These are phyloP conservation scores for Corvus cornix DNA, from an alignment of 2,113 vertebrate species.

Conservation along the genomic window DNA sequence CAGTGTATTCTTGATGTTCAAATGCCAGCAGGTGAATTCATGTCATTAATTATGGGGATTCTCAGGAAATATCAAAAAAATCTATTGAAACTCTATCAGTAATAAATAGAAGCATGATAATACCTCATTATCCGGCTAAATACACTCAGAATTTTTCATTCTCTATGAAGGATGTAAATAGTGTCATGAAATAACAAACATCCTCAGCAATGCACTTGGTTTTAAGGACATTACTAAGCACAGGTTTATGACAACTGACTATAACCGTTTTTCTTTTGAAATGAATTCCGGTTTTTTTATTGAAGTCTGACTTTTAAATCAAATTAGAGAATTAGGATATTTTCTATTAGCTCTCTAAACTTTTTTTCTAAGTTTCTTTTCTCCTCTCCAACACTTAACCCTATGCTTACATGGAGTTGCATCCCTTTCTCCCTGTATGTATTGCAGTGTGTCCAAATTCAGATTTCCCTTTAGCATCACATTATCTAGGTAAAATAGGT, in stretches of 20 bases:
- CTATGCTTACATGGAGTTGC: fast-evolving
- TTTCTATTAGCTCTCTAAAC: background rate
- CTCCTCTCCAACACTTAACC: background rate
- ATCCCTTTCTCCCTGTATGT: background rate
- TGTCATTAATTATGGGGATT: constrained; percentile 39
- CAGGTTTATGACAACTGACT: background rate
- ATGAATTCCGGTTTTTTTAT: background rate
- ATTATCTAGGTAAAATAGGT: background rate
- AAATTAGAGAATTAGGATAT: background rate
- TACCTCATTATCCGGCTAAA: constrained; percentile 22
- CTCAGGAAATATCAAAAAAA: constrained; percentile 31
- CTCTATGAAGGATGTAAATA: background rate
- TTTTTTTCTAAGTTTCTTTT: background rate
- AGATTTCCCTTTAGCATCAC: background rate
- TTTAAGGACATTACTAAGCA: background rate
- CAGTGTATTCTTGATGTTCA: constrained; percentile 15
- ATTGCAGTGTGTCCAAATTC: background rate
- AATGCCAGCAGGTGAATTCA: constrained; percentile 55
- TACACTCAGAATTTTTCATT: background rate
- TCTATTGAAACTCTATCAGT: background rate
- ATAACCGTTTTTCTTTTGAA: background rate
- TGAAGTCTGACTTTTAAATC: background rate
- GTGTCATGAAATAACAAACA: background rate
- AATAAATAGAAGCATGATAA: constrained; percentile 10
- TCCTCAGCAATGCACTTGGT: background rate